phyloP scores from a whole-genome alignment of 2,888 invertebrate genomes.

The Unio delphinus region DNA sequence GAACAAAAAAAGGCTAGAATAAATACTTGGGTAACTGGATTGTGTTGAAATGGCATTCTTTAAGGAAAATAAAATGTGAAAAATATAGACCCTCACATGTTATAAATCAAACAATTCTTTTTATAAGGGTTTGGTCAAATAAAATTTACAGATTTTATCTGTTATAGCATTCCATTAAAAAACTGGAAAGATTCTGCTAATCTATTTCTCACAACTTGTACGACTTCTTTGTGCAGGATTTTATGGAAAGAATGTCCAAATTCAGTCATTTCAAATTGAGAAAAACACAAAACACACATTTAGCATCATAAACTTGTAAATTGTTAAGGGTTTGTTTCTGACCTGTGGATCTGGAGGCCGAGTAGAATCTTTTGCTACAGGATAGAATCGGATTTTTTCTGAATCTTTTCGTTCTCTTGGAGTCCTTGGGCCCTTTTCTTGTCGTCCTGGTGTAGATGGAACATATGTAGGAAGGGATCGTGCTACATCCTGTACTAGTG shows the following conservation, averaged over 20 bases:
- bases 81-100: too few relatives aligned
- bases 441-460: slow-evolving; percentile 58
- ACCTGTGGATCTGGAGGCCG: slow-evolving; percentile 69
- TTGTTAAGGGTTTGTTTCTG: not conserved
- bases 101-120: too few relatives aligned
- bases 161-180: too few relatives aligned
- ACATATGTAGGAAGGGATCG: slow-evolving; percentile 68
- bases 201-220: not conserved
- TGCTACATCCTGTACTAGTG: slow-evolving; percentile 52
- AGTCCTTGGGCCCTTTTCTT: slow-evolving; percentile 61
- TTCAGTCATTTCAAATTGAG: not conserved
- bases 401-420: slow-evolving; percentile 53
- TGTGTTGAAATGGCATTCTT: too few relatives aligned
- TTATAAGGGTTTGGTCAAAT: too few relatives aligned
- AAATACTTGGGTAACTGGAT: too few relatives aligned
- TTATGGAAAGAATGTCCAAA: not conserved
- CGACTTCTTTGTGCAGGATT: not conserved
- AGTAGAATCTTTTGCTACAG: slow-evolving; percentile 86
- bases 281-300: not conserved
- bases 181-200: not conserved
- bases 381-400: slow-evolving; percentile 89
- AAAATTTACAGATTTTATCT: too few relatives aligned
- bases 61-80: too few relatives aligned
- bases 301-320: too few relatives aligned
- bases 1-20: too few relatives aligned